Evolutionary conservation across 1,140 invertebrate species (phyloP), one percentile per base, ranked within the genome.

Genomic region (Papilio helenus): DNA sequence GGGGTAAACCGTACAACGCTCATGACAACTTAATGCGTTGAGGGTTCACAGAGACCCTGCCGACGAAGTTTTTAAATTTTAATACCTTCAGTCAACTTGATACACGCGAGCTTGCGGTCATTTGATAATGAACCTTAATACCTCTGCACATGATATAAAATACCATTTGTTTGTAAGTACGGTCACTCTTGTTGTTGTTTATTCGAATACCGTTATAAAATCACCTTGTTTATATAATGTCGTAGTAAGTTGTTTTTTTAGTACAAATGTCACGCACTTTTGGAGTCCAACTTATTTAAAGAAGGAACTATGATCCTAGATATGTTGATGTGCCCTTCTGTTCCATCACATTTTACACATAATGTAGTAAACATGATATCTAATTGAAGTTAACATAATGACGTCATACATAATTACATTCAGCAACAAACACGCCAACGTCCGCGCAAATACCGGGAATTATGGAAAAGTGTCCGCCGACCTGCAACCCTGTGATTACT

Each of bases 391-490:
- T n/a, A n/a, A n/a, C n/a, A 34, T 68, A 26, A 34, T 26, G 61
- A 29, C 61, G 29, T 29, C 61, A 12, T 29, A 16, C 58, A 65
- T 65, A 16, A 68, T 29, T 61, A 61, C 58, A 26, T 8, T 10
- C n/a, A 58, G 20, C 58, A 4, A 61, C 58, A 61, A 26, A 26
- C 26, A 68, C 61, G 61, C 61, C 12, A 29, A 29, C 26, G 61
- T 26, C 9, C 55, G 10, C 61, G 26, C 26, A 16, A 68, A 68
- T 68, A 68, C 26, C 26, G 26, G 26, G 61, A 68, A 68, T 68
- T 68, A 10, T 68, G 26, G 61, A 68, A 68, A 68, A 18, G 61
- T 68, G 23, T 68, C 61, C 61, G 61, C 14, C 26, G 61, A 68
- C 61, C 3, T 12, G 61, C 61, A 16, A 68, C 61, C 61, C 61